phyloP scores from a whole-genome alignment of 2,888 invertebrate species.

The Polylopha cassiicola region DNA sequence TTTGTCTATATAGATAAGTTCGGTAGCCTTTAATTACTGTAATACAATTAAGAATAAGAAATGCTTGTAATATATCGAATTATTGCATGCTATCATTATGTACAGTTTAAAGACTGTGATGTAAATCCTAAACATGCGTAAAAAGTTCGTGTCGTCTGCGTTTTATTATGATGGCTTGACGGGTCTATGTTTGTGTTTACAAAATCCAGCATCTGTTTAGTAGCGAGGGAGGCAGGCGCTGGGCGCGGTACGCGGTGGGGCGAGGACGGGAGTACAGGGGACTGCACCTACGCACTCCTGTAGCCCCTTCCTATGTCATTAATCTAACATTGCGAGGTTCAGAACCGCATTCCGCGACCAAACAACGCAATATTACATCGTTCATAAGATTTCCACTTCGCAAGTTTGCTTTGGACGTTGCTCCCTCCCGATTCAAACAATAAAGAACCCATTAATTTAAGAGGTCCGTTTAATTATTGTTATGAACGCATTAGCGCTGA shows the following conservation, averaged over 20 bases:
- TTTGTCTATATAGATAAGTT: no score
- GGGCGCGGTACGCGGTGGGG: slow-evolving; percentile 25
- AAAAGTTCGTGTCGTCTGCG: slow-evolving; percentile 23
- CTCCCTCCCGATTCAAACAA: no score
- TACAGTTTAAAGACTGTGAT: no score
- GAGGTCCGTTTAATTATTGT: no score
- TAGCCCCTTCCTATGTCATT: slow-evolving; percentile 35
- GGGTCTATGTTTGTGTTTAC: slow-evolving; percentile 50
- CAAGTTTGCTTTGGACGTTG: no score
- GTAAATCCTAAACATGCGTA: no score
- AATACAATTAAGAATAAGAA: no score
- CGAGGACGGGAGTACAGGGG: slow-evolving; percentile 26
- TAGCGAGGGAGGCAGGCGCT: slow-evolving; percentile 27
- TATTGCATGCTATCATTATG: no score
- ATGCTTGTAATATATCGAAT: no score
- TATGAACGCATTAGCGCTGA: no score
- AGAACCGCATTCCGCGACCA: slow-evolving; percentile 19
- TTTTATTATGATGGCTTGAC: slow-evolving; percentile 33
- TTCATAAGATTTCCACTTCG: slow-evolving; percentile 11
- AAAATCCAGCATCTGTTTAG: slow-evolving; percentile 48
- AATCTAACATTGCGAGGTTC: slow-evolving; percentile 34
- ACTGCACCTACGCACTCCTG: slow-evolving; percentile 36
- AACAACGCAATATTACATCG: slow-evolving; percentile 13
- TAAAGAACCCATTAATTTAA: no score
- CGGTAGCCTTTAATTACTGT: no score